A percentile compares a stretch with the other conserved stretches of the same genome.
phyloP scores from a whole-genome alignment of 1,140 invertebrate species.

The Cyphomyrmex costatus region DNA sequence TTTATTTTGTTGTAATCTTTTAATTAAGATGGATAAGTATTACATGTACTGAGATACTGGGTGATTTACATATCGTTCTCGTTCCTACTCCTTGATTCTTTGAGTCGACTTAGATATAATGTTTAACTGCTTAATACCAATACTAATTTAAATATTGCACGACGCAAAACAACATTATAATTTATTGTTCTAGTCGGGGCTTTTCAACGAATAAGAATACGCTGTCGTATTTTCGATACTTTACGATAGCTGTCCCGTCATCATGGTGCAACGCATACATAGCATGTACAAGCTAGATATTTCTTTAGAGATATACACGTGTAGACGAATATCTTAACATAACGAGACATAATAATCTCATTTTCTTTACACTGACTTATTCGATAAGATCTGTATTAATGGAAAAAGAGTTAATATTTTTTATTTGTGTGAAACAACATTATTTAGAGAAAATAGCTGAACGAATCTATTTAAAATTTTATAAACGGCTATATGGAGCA shows the following conservation, averaged over 20 bases:
- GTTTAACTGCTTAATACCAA: conserved; percentile 26
- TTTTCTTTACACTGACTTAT: background rate
- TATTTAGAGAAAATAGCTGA: background rate
- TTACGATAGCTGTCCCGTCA: background rate
- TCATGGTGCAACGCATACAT: background rate
- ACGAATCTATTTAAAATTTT: background rate
- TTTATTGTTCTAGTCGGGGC: conserved; percentile 18
- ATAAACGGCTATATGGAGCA: background rate
- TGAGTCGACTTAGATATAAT: background rate
- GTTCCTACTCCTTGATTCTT: background rate
- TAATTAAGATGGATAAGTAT: conserved; percentile 9
- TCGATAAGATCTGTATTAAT: background rate
- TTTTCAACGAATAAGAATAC: background rate
- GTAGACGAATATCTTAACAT: conserved; percentile 14
- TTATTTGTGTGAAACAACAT: conserved; percentile 2
- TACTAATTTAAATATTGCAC: conserved; percentile 45
- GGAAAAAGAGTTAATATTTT: background rate
- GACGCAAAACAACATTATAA: conserved; percentile 28
- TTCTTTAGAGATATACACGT: background rate
- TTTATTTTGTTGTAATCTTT: conserved; percentile 22
- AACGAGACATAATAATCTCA: background rate
- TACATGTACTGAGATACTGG: background rate
- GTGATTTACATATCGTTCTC: background rate
- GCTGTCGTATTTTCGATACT: conserved; percentile 14
- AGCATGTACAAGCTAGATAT: background rate